Conservation (phyloP, 1,140 invertebrate species). For the Galleria mellonella region DNA sequence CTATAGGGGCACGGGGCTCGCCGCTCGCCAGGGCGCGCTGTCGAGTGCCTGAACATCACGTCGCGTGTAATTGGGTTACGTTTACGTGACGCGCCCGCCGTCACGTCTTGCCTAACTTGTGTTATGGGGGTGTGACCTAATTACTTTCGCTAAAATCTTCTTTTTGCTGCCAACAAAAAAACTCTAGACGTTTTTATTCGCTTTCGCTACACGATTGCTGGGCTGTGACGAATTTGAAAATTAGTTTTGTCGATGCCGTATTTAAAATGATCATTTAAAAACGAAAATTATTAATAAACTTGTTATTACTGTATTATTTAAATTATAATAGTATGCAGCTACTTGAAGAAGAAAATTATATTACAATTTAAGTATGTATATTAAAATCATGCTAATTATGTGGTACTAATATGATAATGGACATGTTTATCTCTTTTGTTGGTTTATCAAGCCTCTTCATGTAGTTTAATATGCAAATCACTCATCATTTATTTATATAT, state of each 20-base stretch:
- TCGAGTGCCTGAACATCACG: slow-evolving; percentile 61
- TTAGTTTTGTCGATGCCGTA: background rate
- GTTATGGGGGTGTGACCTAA: slow-evolving; percentile 56
- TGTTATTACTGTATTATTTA: too few species aligned
- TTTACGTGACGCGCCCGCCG: slow-evolving; percentile 55
- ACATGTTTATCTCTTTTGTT: background rate
- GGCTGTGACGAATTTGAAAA: background rate
- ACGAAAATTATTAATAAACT: too few species aligned
- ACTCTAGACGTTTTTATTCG: background rate
- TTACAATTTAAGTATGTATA: background rate
- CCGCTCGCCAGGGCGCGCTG: slow-evolving; percentile 33
- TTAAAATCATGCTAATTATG: background rate
- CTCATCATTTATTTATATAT: background rate
- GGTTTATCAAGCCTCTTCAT: background rate
- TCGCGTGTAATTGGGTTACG: slow-evolving; percentile 64
- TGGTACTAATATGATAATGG: background rate
- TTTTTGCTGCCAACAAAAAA: background rate
- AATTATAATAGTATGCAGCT: too few species aligned
- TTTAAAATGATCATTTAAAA: too few species aligned
- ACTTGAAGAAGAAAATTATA: too few species aligned
- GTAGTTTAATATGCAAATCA: background rate
- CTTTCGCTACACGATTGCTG: too few species aligned
- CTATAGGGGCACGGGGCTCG: slow-evolving; percentile 13
- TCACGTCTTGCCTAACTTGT: slow-evolving; percentile 41
- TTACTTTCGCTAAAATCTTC: slow-evolving; percentile 49